Evolutionary conservation across 2,113 vertebrate species (phyloP).

Genomic region (Gulo gulo): DNA sequence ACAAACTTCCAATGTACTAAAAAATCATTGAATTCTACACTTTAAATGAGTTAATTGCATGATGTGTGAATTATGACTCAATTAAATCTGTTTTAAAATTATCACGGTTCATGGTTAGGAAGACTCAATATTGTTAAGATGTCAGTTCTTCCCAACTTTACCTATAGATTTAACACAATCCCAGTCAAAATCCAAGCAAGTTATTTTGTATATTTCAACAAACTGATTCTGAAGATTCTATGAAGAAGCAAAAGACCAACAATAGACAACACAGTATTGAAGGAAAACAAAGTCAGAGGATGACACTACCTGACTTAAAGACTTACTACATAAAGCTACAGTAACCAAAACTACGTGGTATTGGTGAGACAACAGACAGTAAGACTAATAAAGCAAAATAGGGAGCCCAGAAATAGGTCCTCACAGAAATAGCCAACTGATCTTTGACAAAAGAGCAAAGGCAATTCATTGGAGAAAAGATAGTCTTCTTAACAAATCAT

Average conservation of each 20-base stretch:
- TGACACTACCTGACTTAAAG: background rate
- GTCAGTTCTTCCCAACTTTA: background rate
- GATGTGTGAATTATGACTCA: background rate
- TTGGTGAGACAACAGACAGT: background rate
- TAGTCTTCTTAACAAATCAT: background rate
- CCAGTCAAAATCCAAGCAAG: background rate
- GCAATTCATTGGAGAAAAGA: background rate
- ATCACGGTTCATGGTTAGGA: background rate
- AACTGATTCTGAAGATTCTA: background rate
- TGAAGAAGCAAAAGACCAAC: background rate
- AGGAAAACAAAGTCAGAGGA: background rate
- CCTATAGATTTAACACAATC: background rate
- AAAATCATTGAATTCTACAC: background rate
- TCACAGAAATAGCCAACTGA: background rate
- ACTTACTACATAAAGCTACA: background rate
- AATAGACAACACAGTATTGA: background rate
- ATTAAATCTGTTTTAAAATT: background rate
- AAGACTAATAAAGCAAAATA: background rate
- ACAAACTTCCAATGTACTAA: background rate
- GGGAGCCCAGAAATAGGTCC: background rate
- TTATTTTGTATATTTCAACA: background rate
- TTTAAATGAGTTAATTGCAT: background rate
- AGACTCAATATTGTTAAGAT: background rate
- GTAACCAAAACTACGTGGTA: background rate
- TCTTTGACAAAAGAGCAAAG: background rate